These are phyloP conservation scores for Halcyon malimbica DNA, from an alignment of 2,113 vertebrate species.

Conservation along the genomic window DNA sequence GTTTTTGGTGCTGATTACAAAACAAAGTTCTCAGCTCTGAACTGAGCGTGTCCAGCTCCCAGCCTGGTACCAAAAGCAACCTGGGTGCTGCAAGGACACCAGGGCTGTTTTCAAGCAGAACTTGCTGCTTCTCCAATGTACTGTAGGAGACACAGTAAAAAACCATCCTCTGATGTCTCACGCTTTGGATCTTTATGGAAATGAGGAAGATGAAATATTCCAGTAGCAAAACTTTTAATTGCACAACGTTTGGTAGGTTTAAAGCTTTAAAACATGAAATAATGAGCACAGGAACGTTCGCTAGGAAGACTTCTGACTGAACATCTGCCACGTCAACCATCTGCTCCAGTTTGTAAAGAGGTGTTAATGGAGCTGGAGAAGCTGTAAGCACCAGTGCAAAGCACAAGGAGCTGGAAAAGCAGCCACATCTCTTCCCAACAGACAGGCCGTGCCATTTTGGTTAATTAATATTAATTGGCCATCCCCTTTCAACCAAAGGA, in stretches of 20 bases:
- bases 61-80: background rate
- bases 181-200: background rate
- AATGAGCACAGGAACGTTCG: background rate
- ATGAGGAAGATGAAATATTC: background rate
- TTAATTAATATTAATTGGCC: background rate
- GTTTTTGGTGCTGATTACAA: accelerated
- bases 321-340: background rate
- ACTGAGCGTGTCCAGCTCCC: background rate
- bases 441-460: background rate
- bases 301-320: background rate
- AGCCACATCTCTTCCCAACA: background rate
- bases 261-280: background rate
- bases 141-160: background rate
- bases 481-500: background rate
- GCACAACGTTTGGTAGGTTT: accelerated
- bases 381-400: background rate
- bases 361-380: background rate
- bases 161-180: background rate
- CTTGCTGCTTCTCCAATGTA: background rate
- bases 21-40: background rate
- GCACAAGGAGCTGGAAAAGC: background rate
- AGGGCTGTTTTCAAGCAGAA: background rate
- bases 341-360: background rate
- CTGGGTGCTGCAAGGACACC: background rate
- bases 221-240: slow-evolving; percentile 10